Base-by-base conservation (phyloP, 2,113 vertebrate species). In the Podarcis raffonei region DNA sequence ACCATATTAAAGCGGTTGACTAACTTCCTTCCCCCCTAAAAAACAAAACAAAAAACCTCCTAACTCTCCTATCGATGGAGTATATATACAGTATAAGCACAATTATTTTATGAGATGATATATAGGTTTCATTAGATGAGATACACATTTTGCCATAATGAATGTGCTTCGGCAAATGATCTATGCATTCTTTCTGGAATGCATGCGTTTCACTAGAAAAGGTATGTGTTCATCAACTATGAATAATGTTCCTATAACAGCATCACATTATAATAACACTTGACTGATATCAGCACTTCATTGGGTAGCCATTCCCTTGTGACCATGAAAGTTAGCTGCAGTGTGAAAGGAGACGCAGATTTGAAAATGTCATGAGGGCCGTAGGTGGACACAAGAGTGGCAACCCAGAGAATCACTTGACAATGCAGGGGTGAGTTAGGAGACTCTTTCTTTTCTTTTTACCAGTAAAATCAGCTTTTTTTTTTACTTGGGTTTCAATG, bases 101-200 rank as follows among this genome's bases (percentile, higher is more conserved):
- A 95, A 97, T 95, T 96, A 96, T 96, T 97, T 97, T 96, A 92
- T 91, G 91, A 82, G 89, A 93, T 97, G 97, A 97, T 97, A 94
- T 97, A 97, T 98, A 96, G 48, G 90, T 97, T 97, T 97, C 96
- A 97, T 97, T 97, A 97, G 97, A 95, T 90, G 96, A 95, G 96
- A 95, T 94, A 95, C 95, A 94, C 95, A 93, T 95, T 96, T 94
- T 3, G 79, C 94, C 75, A 59, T 97, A 97, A 97, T 94, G 96
- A 96, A 97, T 97, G 95, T 94, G 94, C 96, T 96, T 90, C 95
- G 86, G 94, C 95, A 93, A 96, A 96, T 97, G 97, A 97, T 97
- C 93, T 97, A 97, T 97, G 96, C 93, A 91, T 97, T 96, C 95
- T 94, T 96, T 93, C 93, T 89, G 96, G 95, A 94, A 97, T 96